Base-by-base conservation (phyloP, 2,797 vertebrate species). In the Oreortyx pictus region DNA sequence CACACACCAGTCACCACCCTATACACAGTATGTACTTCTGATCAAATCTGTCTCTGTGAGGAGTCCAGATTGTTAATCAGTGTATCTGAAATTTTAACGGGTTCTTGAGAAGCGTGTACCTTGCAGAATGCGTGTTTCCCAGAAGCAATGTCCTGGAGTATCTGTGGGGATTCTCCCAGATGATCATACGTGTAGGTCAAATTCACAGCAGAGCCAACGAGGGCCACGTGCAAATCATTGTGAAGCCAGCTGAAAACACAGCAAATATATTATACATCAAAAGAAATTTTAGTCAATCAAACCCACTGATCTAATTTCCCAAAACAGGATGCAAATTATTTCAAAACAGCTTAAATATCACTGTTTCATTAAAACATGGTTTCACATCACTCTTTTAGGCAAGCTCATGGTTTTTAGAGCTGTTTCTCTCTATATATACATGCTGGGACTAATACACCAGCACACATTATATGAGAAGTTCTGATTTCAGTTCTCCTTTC, bases 131-230 rank as follows among this genome's bases (percentile, higher is more conserved):
- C 97, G 89, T 99, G 99, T 33, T 97, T 98, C 83, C 98, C 98
- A 5, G 97, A 97, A 59, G 98, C 99, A 85, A 99, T 97, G 72
- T 99, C 98, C 94, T 98, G 97, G 76, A 99, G 97, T 50, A 98
- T 97, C 50, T 98, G 97, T 9, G 99, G 97, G 50, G 98, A 98
- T 82, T 99, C 99, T 90, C 99, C 99, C 73, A 99, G 97, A 78
- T 99, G 99, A 82, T 99, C 96, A 5, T 99, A 99, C 0, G 97
- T 97, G 95, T 98, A 99, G 56, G 98, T 99, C 93, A 99, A 96
- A 94, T 99, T 98, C 18, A 99, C 98, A 2, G 95, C 72, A 95
- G 98, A 98, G 79, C 99, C 99, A 49, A 99, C 97, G 75, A 99
- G 87, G 23, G 98, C 98, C 68, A 99, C 98, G 49, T 97, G 97